Evolutionary conservation across 2,113 vertebrate genomes (phyloP).

Genomic region (Salminus brasiliensis): DNA sequence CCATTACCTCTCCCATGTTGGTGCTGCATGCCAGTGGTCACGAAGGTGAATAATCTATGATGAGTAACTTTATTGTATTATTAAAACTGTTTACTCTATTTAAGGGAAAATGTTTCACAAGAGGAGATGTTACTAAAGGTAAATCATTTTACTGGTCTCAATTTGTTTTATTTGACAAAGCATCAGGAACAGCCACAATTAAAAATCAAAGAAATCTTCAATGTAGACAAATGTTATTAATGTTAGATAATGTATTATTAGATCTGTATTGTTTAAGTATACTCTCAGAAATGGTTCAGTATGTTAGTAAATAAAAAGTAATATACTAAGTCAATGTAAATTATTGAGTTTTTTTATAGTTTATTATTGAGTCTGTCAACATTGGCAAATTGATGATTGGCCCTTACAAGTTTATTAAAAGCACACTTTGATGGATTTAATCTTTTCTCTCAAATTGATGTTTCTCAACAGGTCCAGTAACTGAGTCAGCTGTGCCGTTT

Average conservation of each 20-base stretch:
- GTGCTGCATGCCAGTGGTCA: background rate
- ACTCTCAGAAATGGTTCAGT: too few relatives aligned
- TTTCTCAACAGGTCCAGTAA: too few relatives aligned
- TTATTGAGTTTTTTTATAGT: too few relatives aligned
- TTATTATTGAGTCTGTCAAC: too few relatives aligned
- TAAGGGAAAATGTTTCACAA: background rate
- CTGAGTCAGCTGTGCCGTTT: too few relatives aligned
- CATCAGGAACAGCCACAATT: background rate
- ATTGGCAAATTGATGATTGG: too few relatives aligned
- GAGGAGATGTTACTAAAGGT: background rate
- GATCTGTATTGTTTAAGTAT: background rate
- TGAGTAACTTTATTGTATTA: background rate
- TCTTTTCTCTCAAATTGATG: too few relatives aligned
- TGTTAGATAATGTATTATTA: background rate
- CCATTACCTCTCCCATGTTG: background rate
- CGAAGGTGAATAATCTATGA: background rate
- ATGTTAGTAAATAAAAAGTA: too few relatives aligned
- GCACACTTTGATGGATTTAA: too few relatives aligned
- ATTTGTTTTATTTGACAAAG: background rate
- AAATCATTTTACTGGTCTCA: background rate
- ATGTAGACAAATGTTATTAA: background rate
- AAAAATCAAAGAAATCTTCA: background rate
- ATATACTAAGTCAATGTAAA: too few relatives aligned
- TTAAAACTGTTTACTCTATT: background rate
- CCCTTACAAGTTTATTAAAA: too few relatives aligned